phyloP scores from a whole-genome alignment of 2,797 vertebrate species.

The Epinephelus malabaricus region DNA sequence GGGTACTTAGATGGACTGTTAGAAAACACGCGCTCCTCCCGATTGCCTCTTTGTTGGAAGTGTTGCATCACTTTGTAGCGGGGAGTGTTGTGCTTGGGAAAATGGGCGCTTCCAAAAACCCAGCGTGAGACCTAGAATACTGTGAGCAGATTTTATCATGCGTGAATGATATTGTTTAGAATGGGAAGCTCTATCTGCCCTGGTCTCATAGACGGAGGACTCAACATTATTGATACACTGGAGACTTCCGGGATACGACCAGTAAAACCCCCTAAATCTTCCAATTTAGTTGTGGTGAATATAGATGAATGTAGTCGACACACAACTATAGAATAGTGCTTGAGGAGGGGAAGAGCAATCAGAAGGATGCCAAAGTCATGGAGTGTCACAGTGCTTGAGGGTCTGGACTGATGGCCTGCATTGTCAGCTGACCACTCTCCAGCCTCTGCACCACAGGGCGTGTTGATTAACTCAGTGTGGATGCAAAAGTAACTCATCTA shows the following conservation, averaged over 20 bases:
- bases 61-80: constrained; percentile 85
- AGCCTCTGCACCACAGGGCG: constrained; percentile 39
- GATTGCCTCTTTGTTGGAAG: constrained; percentile 85
- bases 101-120: constrained; percentile 80
- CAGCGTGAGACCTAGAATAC: constrained; percentile 80
- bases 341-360: constrained; percentile 26
- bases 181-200: constrained; percentile 78
- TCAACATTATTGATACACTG: constrained; percentile 74
- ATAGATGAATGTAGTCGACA: constrained; percentile 72
- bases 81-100: constrained; percentile 82
- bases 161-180: constrained; percentile 81
- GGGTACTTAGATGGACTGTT: constrained; percentile 76
- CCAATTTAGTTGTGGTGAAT: constrained; percentile 79
- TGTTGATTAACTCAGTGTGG: constrained; percentile 55
- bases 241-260: constrained; percentile 71
- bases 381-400: constrained; percentile 40
- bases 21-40: constrained; percentile 70
- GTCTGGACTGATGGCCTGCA: constrained; percentile 33
- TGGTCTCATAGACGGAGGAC: constrained; percentile 79
- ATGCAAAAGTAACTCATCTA: constrained; percentile 61
- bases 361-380: constrained; percentile 25
- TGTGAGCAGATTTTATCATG: constrained; percentile 79
- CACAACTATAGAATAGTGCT: constrained; percentile 44
- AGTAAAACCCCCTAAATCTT: constrained; percentile 79
- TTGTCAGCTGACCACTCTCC: constrained; percentile 55